Evolutionary conservation across 37 sponge, comb jelly and placozoan species (phyloP).

Genomic region (Cliona cf. orientalis): DNA sequence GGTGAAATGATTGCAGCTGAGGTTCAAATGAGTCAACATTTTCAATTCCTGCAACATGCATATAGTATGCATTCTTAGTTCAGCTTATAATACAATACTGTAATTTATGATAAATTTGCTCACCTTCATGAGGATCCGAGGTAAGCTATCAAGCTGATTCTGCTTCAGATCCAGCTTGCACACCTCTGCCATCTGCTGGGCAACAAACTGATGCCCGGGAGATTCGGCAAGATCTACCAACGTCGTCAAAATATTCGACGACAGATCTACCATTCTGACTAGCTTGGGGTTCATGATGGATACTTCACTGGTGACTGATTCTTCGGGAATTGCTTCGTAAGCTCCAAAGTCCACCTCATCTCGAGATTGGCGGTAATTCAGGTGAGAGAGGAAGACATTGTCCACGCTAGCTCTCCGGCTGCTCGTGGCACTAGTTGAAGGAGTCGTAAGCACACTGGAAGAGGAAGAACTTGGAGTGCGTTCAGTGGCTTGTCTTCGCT

Average conservation of each 20-base stretch:
- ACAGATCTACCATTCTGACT: constrained; percentile 43
- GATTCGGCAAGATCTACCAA: constrained; percentile 8
- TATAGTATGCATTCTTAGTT: background rate
- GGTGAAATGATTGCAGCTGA: constrained; percentile 61
- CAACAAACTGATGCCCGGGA: constrained; percentile 1
- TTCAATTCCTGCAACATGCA: constrained; percentile 40
- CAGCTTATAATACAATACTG: background rate
- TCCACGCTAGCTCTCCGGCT: background rate
- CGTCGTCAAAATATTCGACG: constrained; percentile 50
- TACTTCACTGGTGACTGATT: background rate
- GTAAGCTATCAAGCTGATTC: constrained; percentile 46
- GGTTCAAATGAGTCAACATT: constrained; percentile 27
- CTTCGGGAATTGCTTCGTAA: constrained; percentile 1
- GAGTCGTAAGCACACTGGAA: background rate
- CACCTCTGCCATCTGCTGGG: constrained; percentile 24
- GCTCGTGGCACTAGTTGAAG: background rate
- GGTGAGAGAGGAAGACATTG: background rate
- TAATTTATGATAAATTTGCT: background rate
- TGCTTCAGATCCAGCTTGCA: constrained; percentile 53
- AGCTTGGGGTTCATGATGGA: background rate
- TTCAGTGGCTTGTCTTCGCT: too few species aligned
- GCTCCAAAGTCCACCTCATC: constrained; percentile 22
- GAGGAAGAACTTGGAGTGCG: background rate
- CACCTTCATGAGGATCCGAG: constrained; percentile 54
- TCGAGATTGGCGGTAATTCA: too few species aligned